Evolutionary conservation across 2,888 invertebrate species (phyloP), one percentile per base, ranked within the genome.

Genomic region (Melanostoma mellinum): DNA sequence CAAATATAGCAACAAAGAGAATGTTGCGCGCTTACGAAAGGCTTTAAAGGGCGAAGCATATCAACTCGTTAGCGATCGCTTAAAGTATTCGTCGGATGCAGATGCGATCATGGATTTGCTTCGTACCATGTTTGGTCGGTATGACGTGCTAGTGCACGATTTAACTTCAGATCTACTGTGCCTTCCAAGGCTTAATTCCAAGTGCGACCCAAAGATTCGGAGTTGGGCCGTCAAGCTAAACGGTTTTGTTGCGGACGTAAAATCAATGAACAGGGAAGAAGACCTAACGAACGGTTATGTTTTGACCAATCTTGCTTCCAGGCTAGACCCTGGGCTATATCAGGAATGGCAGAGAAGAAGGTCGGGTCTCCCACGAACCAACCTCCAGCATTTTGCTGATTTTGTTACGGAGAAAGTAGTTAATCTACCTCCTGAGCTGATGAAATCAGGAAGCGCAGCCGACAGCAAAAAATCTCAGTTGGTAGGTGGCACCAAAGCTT

Each of bases 91-190:
- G 0, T 46, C 61, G 3, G 61, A 61, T 6, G 44, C 60, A 2
- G 33, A 60, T 35, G 60, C 60, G 9, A 63, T 63, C 9, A 20
- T 20, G 20, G 20, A 20, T 20, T 20, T 20, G 20, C 20, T 20
- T 20, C 20, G 20, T 20, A 20, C 20, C 20, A 20, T 20, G 20
- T 20, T 20, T 20, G 20, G 20, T 20, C 20, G 20, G 20, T 20
- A 20, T 1, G 65, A 65, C n/a, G 65, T 65, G 4, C 38, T 65
- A 2, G 40, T 65, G 9, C 65, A 65, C n/a, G 65, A 65, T 20
- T 38, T 65, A 32, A 65, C 40, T 2, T 30, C 38, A 4, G 50
- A 65, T 4, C 10, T 50, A 9, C 20, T 65, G 30, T 40, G 30
- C 6, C 30, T 65, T 3, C 38, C 65, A 4, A 52, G 6, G 30